Base-by-base conservation (phyloP, 2,888 invertebrate species). In the Nemotelus nigrinus region DNA sequence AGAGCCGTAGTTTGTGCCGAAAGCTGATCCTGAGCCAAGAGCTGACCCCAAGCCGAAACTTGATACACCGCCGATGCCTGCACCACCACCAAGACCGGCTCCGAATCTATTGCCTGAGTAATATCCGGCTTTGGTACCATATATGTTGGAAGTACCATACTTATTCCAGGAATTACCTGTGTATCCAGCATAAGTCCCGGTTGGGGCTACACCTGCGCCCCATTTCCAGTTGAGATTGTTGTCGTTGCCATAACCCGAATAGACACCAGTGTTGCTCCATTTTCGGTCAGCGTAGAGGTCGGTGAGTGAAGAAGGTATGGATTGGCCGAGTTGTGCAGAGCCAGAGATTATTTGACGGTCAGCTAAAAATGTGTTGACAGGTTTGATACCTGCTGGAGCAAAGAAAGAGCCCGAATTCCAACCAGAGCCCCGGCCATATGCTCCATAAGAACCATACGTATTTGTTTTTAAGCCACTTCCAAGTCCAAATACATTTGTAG, bases 391-490 rank as follows among this genome's bases (percentile, higher is more conserved):
- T 3, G 47, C 70, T 47, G 70, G 70, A 41, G 70, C 70, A n/a
- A 55, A 70, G 41, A 70, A 43, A 4, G 70, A 70, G 39, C 70
- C 70, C 39, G 70, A 8, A 43, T 70, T 70, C 70, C 70, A 70
- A 8, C 50, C 10, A 39, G 41, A 10, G 7, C 70, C 70, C 3
- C 70, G 25, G 3, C 70, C 70, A 39, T 70, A 70, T 1, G 10
- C 3, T 10, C 53, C 70, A n/a, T 53, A 50, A 8, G 70, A 43
- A 41, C 55, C 70, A 53, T 10, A 2, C 2, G 25, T 43, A 41
- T 55, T 55, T 3, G 7, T 55, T 10, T 39, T 4, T 8, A 41
- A 6, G 70, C 55, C 55, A 43, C 6, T 3, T 2, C 39, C 4
- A 53, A 70, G 3, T 4, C 70, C 70, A 10, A 70, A 70, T 2